Evolutionary conservation across 1,140 invertebrate genomes (phyloP).

Genomic region (Pseudachorutes palmiensis): DNA sequence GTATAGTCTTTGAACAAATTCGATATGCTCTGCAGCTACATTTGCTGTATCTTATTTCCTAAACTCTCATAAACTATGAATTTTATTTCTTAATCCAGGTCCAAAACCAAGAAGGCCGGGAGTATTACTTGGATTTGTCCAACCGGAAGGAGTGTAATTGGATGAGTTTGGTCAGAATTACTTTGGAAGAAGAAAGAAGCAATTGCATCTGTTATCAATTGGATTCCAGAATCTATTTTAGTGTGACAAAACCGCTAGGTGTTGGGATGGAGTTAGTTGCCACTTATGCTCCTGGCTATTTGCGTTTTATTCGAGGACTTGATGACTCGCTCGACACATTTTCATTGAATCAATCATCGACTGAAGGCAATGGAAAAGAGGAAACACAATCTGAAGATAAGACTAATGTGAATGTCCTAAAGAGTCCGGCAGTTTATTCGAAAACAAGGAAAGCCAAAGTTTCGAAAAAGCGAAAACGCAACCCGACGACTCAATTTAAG

Average conservation of each 20-base stretch:
- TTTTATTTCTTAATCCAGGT: conserved; percentile 1
- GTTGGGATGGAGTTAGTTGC: conserved; percentile 52
- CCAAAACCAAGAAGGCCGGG: neutral
- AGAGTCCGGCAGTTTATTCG: neutral
- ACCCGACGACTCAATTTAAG: neutral
- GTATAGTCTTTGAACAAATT: conserved; percentile 43
- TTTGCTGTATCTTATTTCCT: conserved; percentile 8
- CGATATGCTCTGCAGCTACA: conserved; percentile 37
- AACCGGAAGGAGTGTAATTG: conserved; percentile 54
- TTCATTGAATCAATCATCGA: neutral
- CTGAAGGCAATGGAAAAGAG: neutral
- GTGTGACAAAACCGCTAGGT: conserved; percentile 49
- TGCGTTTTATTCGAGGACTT: no score
- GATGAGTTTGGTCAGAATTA: conserved; percentile 54
- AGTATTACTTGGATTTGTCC: conserved; percentile 46
- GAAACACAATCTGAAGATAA: neutral
- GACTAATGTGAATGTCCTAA: no score
- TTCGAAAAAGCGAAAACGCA: neutral
- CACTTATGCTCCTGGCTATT: conserved; percentile 50
- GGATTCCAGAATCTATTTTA: conserved; percentile 52
- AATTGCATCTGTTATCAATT: conserved; percentile 59
- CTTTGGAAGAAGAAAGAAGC: conserved; percentile 46
- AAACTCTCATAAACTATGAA: neutral
- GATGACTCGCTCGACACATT: neutral
- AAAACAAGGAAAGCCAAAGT: neutral